These are phyloP conservation scores for Halichondria panicea DNA, from an alignment of 37 sponge, comb jelly and placozoan genomes.

Conservation along the genomic window DNA sequence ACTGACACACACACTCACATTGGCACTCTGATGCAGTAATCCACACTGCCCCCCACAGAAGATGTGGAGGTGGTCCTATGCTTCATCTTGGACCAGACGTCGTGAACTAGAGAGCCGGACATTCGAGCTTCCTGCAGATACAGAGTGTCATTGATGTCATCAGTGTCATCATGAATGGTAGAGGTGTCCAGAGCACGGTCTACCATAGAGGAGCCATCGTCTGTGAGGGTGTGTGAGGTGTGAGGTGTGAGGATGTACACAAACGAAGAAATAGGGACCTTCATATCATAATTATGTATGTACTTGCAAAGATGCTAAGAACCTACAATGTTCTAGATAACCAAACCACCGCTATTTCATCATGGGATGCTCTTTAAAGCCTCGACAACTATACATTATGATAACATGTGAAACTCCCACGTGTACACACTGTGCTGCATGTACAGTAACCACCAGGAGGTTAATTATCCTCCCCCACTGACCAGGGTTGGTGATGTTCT, in stretches of 20 bases:
- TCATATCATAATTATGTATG: too few species aligned
- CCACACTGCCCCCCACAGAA: not conserved
- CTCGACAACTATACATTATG: too few species aligned
- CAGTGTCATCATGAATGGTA: not conserved
- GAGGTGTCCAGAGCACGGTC: constrained; percentile 2
- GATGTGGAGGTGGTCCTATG: not conserved
- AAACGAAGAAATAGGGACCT: too few species aligned
- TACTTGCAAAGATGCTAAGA: too few species aligned
- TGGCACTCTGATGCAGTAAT: constrained; percentile 10
- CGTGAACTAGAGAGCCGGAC: constrained; percentile 10
- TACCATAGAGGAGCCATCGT: not conserved
- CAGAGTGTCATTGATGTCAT: not conserved
- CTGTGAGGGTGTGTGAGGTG: not conserved
- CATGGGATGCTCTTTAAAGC: too few species aligned
- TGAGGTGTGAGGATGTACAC: too few species aligned
- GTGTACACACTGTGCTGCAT: too few species aligned
- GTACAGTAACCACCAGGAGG: constrained; percentile 1
- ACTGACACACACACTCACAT: not conserved
- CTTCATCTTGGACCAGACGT: constrained; percentile 1
- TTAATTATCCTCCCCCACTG: not conserved
- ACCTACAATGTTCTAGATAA: too few species aligned
- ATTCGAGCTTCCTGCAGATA: not conserved
- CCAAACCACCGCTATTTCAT: too few species aligned
- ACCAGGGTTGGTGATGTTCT: constrained; percentile 32
- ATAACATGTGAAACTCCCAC: too few species aligned